phyloP scores from a whole-genome alignment of 2,888 invertebrate species.

The Trisateles emortualis region DNA sequence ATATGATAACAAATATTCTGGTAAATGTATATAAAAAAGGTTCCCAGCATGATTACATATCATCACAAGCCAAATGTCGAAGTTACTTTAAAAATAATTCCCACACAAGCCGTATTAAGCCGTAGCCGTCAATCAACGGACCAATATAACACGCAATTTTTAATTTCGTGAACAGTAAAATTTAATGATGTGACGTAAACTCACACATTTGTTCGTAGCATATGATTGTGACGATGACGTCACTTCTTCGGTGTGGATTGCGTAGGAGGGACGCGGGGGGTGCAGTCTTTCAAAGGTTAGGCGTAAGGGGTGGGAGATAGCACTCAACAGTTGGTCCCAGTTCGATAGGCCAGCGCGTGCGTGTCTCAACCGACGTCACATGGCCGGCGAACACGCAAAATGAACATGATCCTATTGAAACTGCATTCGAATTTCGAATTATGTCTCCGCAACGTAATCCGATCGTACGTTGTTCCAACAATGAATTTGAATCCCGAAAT shows the following conservation, averaged over 20 bases:
- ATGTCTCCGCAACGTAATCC: constrained; percentile 18
- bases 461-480: constrained; percentile 27
- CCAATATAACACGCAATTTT: constrained; percentile 44
- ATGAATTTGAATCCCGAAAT: constrained; percentile 60
- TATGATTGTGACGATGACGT: constrained; percentile 72
- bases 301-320: constrained; percentile 55
- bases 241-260: constrained; percentile 51
- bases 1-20: too few relatives aligned
- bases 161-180: constrained; percentile 54
- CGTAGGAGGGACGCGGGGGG: constrained; percentile 53
- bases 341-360: constrained; percentile 81
- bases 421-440: constrained; percentile 28
- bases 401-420: constrained; percentile 31
- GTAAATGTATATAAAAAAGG: too few relatives aligned
- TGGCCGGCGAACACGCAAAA: constrained; percentile 57
- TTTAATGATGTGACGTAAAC: constrained; percentile 56
- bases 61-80: not conserved
- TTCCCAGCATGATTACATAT: not conserved
- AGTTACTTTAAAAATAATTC: constrained; percentile 3
- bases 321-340: constrained; percentile 83
- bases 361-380: constrained; percentile 68
- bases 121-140: constrained; percentile 23
- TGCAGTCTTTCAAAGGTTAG: constrained; percentile 52
- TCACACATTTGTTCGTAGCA: constrained; percentile 53
- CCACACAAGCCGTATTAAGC: not conserved